Evolutionary conservation across 1,140 invertebrate species (phyloP), one percentile per base, ranked within the genome.

Genomic region (Diorhabda elongata): DNA sequence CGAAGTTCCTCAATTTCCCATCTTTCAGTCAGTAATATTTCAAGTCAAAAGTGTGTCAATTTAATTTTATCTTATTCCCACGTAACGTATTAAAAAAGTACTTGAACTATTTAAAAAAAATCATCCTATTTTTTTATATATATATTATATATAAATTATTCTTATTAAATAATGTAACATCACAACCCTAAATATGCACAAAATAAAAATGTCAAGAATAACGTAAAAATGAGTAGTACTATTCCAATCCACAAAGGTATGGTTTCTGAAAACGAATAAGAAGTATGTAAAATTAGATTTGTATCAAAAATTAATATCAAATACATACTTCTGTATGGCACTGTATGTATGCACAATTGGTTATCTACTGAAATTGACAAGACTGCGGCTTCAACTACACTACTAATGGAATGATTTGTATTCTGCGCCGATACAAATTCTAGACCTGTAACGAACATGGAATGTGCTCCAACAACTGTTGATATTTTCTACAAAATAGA

Each of bases 311-410:
- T 26, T 26, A 26, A 26, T 26, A 26, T 26, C 26, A 26, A 26
- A 26, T 26, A 87, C 89, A 87, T 84, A 96, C 93, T 85, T 87
- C 90, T 87, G 79, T 88, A 88, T 45, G 91, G 90, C 81, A 96
- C 87, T 78, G 91, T 93, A 82, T 97, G 95, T 77, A 97, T 88
- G 77, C 92, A 92, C 68, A 98, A 89, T 83, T 91, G 91, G 83
- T 97, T 97, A 84, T 98, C 96, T 58, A 97, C 93, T 26, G 95
- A 97, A 74, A 98, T 95, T 78, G 94, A 96, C 59, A 98, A 85
- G 70, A 97, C 90, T 7, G 94, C 94, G 65, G 94, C 91, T 79
- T 93, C 91, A 44, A 91, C 87, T 75, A 88, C 87, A 76, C 88
- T 67, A 9, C 87, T 87, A 60, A 92, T 87, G 67, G 86, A 86